Evolutionary conservation across 2,888 invertebrate genomes (phyloP).

Genomic region (Tipula confusa): DNA sequence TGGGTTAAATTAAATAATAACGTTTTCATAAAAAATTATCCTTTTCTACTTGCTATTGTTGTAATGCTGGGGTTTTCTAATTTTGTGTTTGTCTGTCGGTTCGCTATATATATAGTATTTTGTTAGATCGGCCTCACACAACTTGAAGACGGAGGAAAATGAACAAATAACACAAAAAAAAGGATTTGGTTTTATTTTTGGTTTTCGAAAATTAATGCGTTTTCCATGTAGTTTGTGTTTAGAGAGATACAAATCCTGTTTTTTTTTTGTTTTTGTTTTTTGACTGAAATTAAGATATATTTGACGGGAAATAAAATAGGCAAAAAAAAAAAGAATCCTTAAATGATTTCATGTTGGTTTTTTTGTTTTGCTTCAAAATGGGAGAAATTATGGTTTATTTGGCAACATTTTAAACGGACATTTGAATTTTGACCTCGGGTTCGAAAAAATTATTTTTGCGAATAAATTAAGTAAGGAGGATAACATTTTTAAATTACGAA

Average conservation of each 20-base stretch:
- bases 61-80: not conserved
- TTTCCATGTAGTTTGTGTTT: constrained; percentile 9
- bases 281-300: constrained; percentile 12
- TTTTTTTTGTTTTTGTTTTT: not conserved
- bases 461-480: not conserved
- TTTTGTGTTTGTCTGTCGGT: not conserved
- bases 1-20: constrained; percentile 20
- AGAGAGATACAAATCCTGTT: not conserved
- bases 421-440: not conserved
- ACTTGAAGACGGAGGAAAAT: not conserved
- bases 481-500: not conserved
- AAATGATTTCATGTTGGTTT: not conserved
- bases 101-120: not conserved
- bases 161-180: too few species aligned
- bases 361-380: not conserved
- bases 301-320: not conserved
- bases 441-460: not conserved
- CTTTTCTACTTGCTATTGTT: not conserved
- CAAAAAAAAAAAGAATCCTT: not conserved
- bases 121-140: not conserved
- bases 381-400: constrained; percentile 8
- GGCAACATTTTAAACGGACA: not conserved
- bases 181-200: not conserved
- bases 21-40: constrained; percentile 25
- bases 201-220: not conserved